phyloP scores from a whole-genome alignment of 1,140 invertebrate genomes.

The Trachelipus rathkii region DNA sequence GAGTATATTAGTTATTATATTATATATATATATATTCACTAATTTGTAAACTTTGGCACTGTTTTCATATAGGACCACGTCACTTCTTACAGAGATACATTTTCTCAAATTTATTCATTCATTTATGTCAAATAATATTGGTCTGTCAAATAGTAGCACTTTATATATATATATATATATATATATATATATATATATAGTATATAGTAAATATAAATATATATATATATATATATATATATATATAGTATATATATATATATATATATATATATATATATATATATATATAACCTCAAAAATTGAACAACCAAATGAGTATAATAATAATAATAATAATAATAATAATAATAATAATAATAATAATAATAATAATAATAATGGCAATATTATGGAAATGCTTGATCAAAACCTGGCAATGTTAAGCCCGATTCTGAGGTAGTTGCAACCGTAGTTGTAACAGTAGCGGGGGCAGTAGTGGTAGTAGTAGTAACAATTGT shows the following conservation, averaged over 20 bases:
- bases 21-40: not conserved
- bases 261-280: not conserved
- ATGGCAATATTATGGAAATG: constrained; percentile 35
- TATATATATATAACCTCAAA: not conserved
- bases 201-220: too few relatives aligned
- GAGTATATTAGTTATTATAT: too few relatives aligned
- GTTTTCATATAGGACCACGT: not conserved
- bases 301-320: not conserved
- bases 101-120: not conserved
- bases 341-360: not conserved
- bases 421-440: constrained; percentile 25
- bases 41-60: not conserved
- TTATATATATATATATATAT: not conserved
- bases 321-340: not conserved
- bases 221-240: not conserved
- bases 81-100: not conserved
- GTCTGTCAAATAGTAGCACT: not conserved
- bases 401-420: constrained; percentile 43
- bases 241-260: not conserved
- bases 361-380: not conserved
- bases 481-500: constrained; percentile 24
- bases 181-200: not conserved
- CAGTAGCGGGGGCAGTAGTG: not conserved
- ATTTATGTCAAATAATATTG: not conserved
- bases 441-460: constrained; percentile 27